Conservation (phyloP, 2,113 vertebrate species). For the Phrynocephalus versicolor region DNA sequence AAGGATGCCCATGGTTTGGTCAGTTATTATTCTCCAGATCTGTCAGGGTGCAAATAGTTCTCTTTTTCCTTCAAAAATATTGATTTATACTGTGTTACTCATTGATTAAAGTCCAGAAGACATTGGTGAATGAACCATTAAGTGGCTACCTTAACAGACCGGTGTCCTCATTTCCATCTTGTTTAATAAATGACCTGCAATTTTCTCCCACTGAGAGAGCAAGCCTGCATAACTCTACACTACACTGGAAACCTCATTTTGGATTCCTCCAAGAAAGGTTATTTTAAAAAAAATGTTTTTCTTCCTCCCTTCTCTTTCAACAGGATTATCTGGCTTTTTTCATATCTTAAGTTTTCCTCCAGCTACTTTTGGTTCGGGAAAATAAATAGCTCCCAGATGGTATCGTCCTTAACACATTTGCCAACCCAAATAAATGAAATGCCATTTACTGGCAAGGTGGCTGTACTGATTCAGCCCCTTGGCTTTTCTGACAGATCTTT, state of each 20-base stretch:
- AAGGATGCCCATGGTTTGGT: not conserved
- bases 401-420: slow-evolving; percentile 24
- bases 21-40: not conserved
- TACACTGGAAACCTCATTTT: not conserved
- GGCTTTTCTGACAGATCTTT: slow-evolving; percentile 40
- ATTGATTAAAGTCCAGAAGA: not conserved
- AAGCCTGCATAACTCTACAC: slow-evolving; percentile 1
- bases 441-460: slow-evolving; percentile 36
- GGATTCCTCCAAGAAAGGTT: slow-evolving; percentile 13
- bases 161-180: slow-evolving; percentile 14
- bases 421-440: slow-evolving; percentile 46
- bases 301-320: slow-evolving; percentile 24
- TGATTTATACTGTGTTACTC: not conserved
- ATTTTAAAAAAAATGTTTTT: slow-evolving; percentile 31
- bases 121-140: not conserved
- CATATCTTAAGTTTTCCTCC: slow-evolving; percentile 40
- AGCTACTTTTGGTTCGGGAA: slow-evolving; percentile 28
- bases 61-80: slow-evolving; percentile 22
- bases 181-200: not conserved
- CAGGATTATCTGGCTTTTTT: slow-evolving; percentile 26
- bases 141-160: slow-evolving; percentile 2
- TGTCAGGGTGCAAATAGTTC: slow-evolving; percentile 20
- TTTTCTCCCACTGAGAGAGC: not conserved
- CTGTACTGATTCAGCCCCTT: slow-evolving; percentile 48
- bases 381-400: slow-evolving; percentile 46